Evolutionary conservation across 2,113 vertebrate genomes (phyloP).

Genomic region (Tyrannus savana): DNA sequence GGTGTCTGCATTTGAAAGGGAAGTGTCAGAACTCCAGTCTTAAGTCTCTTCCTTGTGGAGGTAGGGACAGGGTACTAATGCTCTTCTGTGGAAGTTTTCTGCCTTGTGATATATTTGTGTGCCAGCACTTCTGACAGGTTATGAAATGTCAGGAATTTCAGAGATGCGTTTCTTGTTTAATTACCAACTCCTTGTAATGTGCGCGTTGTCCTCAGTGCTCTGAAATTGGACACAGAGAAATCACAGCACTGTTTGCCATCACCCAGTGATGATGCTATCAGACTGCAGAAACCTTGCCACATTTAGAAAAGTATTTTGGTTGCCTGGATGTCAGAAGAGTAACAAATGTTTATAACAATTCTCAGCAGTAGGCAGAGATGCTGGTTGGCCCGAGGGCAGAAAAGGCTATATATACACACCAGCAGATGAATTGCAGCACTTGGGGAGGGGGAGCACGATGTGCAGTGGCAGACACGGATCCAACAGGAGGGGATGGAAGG

Average conservation of each 20-base stretch:
- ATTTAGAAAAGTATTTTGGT: slow-evolving; percentile 53
- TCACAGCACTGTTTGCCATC: not conserved
- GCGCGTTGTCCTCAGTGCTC: not conserved
- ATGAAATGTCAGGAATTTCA: slow-evolving; percentile 29
- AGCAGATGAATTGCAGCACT: slow-evolving; percentile 40
- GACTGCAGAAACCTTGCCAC: not conserved
- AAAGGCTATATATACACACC: slow-evolving; percentile 21
- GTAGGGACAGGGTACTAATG: not conserved
- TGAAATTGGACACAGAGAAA: slow-evolving; percentile 12
- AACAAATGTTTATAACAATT: slow-evolving; percentile 71
- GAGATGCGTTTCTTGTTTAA: slow-evolving; percentile 53
- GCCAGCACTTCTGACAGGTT: not conserved
- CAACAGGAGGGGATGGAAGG: not conserved
- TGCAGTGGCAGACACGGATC: not conserved
- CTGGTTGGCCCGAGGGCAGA: slow-evolving; percentile 55
- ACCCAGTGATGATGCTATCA: slow-evolving; percentile 13
- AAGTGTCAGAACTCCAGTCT: not conserved
- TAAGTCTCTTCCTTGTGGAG: not conserved
- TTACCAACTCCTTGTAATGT: not conserved
- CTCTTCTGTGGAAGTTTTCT: not conserved
- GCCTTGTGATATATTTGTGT: slow-evolving; percentile 23
- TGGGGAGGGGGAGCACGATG: not conserved
- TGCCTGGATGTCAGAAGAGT: slow-evolving; percentile 54
- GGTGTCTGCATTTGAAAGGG: not conserved
- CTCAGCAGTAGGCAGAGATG: slow-evolving; percentile 57